Evolutionary conservation across 2,888 invertebrate species (phyloP).

Genomic region (Proisotoma minuta): DNA sequence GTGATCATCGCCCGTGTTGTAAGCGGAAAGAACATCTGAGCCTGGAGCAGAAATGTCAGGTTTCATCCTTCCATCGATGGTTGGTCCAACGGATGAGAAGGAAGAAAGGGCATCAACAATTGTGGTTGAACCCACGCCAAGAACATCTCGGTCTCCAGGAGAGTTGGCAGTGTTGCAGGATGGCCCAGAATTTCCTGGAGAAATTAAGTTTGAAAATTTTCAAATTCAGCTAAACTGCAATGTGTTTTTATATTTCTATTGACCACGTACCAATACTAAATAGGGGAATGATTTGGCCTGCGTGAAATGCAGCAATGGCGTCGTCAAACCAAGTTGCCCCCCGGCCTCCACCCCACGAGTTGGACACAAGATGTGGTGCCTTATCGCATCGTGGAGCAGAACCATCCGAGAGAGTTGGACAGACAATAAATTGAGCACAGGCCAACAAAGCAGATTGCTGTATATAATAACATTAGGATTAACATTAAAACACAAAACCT

Average conservation of each 20-base stretch:
- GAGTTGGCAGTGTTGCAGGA: conserved; percentile 9
- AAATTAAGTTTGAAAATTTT: too few relatives aligned
- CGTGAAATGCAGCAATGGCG: not conserved
- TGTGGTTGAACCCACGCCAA: conserved; percentile 19
- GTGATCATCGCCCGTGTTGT: not conserved
- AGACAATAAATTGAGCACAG: conserved; percentile 32
- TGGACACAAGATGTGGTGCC: conserved; percentile 29
- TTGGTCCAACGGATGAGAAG: conserved; percentile 19
- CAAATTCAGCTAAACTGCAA: too few relatives aligned
- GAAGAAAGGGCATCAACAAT: conserved; percentile 1
- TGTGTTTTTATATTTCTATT: too few relatives aligned
- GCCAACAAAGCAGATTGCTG: conserved; percentile 3
- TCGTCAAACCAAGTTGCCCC: not conserved
- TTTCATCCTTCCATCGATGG: not conserved
- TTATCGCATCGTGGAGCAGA: conserved; percentile 23
- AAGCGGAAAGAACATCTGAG: conserved; percentile 7
- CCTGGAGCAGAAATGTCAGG: conserved; percentile 20
- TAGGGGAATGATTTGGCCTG: not conserved
- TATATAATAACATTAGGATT: not conserved
- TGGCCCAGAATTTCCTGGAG: conserved; percentile 11
- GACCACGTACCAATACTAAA: too few relatives aligned
- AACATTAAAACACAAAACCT: not conserved
- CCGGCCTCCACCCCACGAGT: not conserved
- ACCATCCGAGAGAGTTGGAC: conserved; percentile 30
- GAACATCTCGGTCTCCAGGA: conserved; percentile 15